phyloP scores from a whole-genome alignment of 2,797 vertebrate species.

The Lepus oiostolus region DNA sequence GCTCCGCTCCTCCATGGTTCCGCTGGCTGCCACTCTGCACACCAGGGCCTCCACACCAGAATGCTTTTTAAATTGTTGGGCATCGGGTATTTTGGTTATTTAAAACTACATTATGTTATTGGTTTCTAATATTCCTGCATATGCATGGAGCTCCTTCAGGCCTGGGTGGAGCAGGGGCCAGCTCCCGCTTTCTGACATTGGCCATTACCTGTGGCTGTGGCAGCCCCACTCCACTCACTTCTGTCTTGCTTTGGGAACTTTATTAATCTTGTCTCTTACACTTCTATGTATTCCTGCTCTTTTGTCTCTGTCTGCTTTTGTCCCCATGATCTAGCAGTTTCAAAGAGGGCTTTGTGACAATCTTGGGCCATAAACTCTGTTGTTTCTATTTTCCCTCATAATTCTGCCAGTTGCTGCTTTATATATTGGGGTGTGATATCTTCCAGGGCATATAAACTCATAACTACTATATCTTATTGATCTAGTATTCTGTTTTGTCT shows the following conservation, averaged over 20 bases:
- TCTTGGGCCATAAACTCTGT: background rate
- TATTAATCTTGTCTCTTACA: slow-evolving; percentile 37
- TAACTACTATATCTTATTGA: rapidly evolving
- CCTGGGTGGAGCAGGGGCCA: no score
- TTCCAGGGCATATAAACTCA: background rate
- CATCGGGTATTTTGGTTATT: background rate
- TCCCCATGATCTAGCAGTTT: background rate
- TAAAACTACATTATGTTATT: background rate
- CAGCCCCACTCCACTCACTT: rapidly evolving
- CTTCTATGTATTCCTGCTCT: background rate
- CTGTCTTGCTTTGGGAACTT: background rate
- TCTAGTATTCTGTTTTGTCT: background rate
- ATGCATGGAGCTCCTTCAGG: rapidly evolving
- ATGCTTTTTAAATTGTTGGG: background rate
- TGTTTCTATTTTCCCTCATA: background rate
- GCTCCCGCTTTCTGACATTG: rapidly evolving
- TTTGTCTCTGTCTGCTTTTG: background rate
- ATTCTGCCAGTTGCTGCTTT: background rate
- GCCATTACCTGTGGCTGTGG: rapidly evolving
- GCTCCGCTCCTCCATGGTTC: no score
- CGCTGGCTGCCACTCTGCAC: rapidly evolving
- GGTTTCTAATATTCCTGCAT: background rate
- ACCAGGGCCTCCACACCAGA: background rate
- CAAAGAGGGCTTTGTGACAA: background rate
- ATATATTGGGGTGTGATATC: background rate